Base-by-base conservation (phyloP, 1,140 invertebrate genomes). In the Monochamus saltuarius region DNA sequence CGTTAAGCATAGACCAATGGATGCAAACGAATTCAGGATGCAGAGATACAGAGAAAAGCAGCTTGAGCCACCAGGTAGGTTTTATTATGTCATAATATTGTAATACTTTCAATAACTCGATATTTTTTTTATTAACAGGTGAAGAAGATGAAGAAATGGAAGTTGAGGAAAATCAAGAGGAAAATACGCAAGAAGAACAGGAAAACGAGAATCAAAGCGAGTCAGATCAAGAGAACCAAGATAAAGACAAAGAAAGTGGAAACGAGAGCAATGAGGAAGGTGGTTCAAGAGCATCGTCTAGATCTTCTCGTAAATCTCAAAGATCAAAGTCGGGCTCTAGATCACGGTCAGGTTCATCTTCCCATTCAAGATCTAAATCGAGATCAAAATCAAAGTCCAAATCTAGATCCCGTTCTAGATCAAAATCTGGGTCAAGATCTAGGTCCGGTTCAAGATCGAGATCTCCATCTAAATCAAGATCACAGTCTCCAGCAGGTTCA, bases 1-100 rank as follows among this genome's bases (percentile, higher is more conserved):
- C 59, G 94, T 99, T 0, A 90, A 91, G 57, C 95, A 99, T 76
- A 81, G 94, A 47, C 87, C 91, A 4, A 81, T 98, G n/a, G 91
- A 91, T 73, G 89, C 89, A 0, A 80, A 83, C 54, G 95, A 98
- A 76, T 89, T 92, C 70, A 84, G 87, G 62, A 91, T 94, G 83
- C 91, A 97, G 73, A 80, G 93, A 35, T 87, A 89, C 52, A 80
- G 95, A 54, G 89, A 96, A 76, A 89, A 87, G 67, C 91, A 95
- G 75, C 77, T 98, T 7, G 94, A 97, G 73, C 91, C 93, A 14
- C 85, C 89, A 36, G 89, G 91, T 65, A 89, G 4, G 13, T 10
- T 19, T 53, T 40, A 35, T 40, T 39, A 11, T 14, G 14, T 35
- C 22, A n/a, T n/a, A n/a, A n/a, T 51, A 46, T 55, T 56, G 29